These are phyloP conservation scores for Lamprotornis superbus DNA, from an alignment of 2,113 vertebrate species.

Conservation along the genomic window DNA sequence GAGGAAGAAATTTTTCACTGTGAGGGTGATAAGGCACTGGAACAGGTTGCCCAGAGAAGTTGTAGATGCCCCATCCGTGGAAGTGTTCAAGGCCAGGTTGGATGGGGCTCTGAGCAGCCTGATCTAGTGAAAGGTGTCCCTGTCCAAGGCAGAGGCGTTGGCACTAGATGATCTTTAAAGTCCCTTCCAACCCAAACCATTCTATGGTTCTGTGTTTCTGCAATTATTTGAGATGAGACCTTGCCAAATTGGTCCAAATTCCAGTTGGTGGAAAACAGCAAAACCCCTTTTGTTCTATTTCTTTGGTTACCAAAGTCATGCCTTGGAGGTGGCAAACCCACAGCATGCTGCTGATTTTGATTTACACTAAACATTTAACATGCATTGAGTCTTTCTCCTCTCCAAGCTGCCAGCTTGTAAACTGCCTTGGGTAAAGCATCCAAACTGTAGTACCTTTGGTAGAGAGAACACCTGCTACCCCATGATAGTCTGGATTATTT, in stretches of 20 bases:
- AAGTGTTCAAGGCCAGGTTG: not conserved
- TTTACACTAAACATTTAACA: constrained; percentile 5
- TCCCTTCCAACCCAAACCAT: not conserved
- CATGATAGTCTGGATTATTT: constrained; percentile 54
- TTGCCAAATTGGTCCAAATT: not conserved
- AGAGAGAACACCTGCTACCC: not conserved
- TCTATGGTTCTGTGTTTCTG: not conserved
- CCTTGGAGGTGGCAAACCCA: not conserved
- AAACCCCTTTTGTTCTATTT: not conserved
- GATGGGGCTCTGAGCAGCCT: not conserved
- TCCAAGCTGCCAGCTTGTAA: not conserved
- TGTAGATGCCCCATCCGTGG: not conserved
- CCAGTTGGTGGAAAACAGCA: not conserved
- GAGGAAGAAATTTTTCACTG: not conserved
- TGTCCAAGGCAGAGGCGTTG: not conserved
- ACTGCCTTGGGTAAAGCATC: not conserved
- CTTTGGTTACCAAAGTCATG: not conserved
- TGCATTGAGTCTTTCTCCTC: not conserved
- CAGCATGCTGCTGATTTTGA: not conserved
- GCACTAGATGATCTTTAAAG: not conserved
- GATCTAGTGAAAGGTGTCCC: not conserved
- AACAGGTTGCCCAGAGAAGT: not conserved
- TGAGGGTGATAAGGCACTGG: not conserved
- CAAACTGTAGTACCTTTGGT: not conserved
- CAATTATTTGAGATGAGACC: not conserved